Evolutionary conservation across 2,113 vertebrate genomes (phyloP).

Genomic region (Tragulus kanchil): DNA sequence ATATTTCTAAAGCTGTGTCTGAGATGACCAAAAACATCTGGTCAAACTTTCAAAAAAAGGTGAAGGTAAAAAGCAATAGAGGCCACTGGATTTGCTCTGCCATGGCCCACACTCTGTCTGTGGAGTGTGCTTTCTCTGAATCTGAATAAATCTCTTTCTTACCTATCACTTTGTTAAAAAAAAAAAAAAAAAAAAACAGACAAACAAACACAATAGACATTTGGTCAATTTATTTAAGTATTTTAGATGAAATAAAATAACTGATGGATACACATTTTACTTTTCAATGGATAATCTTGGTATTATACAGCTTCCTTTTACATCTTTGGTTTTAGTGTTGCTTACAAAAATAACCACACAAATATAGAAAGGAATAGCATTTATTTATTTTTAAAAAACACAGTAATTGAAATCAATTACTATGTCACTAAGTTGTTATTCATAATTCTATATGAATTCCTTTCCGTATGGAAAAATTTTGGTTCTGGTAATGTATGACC

Average conservation of each 20-base stretch:
- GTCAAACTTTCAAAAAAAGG: not conserved
- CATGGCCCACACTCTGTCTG: too few relatives aligned
- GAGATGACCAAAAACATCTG: not conserved
- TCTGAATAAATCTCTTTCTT: too few relatives aligned
- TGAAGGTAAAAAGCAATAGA: not conserved
- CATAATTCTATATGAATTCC: not conserved
- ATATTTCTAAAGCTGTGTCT: not conserved
- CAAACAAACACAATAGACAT: not conserved
- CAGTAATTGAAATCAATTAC: not conserved
- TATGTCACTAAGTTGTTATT: not conserved
- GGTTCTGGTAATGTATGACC: not conserved
- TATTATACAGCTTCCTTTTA: not conserved
- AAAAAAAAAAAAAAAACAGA: too few relatives aligned
- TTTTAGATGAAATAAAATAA: slow-evolving; percentile 13
- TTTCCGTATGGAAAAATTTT: not conserved
- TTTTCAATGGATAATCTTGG: not conserved
- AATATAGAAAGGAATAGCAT: slow-evolving; percentile 24
- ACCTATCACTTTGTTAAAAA: too few relatives aligned
- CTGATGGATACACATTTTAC: not conserved
- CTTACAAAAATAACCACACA: not conserved
- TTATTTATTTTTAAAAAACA: not conserved
- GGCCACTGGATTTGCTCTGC: too few relatives aligned
- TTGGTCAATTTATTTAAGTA: not conserved
- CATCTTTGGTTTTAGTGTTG: not conserved
- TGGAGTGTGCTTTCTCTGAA: too few relatives aligned